phyloP scores from a whole-genome alignment of 2,797 vertebrate species.

The Hirundo rustica region DNA sequence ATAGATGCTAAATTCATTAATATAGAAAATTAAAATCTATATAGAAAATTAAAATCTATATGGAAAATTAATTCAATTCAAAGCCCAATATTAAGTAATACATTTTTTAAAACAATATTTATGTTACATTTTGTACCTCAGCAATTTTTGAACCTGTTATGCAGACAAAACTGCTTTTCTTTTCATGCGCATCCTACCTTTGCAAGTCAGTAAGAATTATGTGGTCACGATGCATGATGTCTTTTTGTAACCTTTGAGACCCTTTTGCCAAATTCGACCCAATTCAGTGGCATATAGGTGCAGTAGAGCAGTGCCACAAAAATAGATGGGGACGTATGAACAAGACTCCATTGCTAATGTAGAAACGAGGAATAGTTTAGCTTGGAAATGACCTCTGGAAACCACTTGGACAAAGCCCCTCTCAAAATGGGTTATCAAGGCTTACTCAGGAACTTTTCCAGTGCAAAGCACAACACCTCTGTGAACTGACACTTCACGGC shows the following conservation, averaged over 20 bases:
- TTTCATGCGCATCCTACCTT: neutral
- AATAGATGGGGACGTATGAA: neutral
- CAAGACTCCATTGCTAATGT: neutral
- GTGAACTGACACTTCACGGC: neutral
- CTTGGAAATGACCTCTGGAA: neutral
- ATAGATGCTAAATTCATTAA: neutral
- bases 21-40: neutral
- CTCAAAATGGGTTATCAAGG: neutral
- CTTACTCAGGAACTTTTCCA: neutral
- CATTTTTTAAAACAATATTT: fast-evolving
- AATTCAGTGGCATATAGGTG: neutral
- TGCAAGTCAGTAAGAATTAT: neutral
- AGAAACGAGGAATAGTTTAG: neutral
- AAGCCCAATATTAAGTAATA: neutral
- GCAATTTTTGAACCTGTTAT: neutral
- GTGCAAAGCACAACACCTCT: neutral
- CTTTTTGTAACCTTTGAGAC: neutral
- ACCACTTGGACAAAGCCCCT: neutral
- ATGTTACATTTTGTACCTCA: neutral
- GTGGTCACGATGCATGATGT: neutral
- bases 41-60: neutral
- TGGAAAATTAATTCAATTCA: neutral
- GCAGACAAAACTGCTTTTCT: neutral
- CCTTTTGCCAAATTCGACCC: neutral
- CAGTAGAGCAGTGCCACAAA: neutral